Percentiles rank a stretch among this genome's conserved stretches.
Conservation (phyloP, 2,888 invertebrate species). For the Dysmachus trigonus region DNA sequence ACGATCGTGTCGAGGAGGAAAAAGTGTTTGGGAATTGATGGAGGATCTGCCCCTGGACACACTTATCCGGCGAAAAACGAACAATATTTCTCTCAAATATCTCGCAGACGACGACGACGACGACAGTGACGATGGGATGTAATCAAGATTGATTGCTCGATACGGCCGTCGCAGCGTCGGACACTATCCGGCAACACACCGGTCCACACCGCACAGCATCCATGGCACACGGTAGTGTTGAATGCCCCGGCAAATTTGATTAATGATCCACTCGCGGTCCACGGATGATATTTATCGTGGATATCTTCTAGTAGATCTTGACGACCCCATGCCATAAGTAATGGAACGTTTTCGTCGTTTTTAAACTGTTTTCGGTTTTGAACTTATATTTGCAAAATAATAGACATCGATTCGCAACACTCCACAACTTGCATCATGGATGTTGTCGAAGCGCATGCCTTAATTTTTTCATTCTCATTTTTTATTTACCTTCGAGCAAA, state of each 20-base stretch:
- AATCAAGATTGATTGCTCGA: constrained; percentile 38
- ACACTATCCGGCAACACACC: neutral
- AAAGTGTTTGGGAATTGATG: constrained; percentile 38
- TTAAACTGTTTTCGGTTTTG: neutral
- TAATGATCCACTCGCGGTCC: neutral
- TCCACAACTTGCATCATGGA: neutral
- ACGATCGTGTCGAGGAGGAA: constrained; percentile 9
- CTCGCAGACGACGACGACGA: neutral
- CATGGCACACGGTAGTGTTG: neutral
- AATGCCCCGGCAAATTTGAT: neutral
- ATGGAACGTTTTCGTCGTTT: neutral
- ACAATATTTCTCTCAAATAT: neutral
- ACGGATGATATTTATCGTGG: neutral
- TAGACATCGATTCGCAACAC: neutral
- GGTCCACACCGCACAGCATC: neutral
- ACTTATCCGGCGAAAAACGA: neutral
- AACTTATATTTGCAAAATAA: neutral
- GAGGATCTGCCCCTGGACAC: constrained; percentile 8
- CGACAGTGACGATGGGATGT: constrained; percentile 39
- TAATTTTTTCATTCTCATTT: neutral
- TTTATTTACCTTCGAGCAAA: neutral
- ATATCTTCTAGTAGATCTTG: neutral
- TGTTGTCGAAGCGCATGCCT: neutral
- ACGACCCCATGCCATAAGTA: neutral
- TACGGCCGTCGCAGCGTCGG: neutral